These are phyloP conservation scores for Acholoe squamosa DNA, from an alignment of 2,888 invertebrate species.

Conservation along the genomic window DNA sequence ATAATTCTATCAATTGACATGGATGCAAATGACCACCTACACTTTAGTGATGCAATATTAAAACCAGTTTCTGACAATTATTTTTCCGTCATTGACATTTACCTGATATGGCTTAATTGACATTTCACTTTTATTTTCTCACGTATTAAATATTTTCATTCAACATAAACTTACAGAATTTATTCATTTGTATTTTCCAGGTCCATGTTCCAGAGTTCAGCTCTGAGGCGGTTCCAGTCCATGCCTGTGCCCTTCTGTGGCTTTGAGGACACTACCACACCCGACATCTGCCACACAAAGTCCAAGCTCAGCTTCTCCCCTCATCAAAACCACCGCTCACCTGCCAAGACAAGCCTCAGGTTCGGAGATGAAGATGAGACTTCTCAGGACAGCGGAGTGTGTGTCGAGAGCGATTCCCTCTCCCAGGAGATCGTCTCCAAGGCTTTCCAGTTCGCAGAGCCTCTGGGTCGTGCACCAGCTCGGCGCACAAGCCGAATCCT, in stretches of 20 bases:
- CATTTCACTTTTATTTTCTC: not conserved
- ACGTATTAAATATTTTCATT: no score
- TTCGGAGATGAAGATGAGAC: conserved; percentile 66
- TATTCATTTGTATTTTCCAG: not conserved
- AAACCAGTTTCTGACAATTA: no score
- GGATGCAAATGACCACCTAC: no score
- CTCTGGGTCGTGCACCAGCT: conserved; percentile 74
- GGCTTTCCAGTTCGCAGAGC: conserved; percentile 74
- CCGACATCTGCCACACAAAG: conserved; percentile 19
- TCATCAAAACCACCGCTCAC: not conserved
- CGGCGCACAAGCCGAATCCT: conserved; percentile 69
- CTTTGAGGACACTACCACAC: conserved; percentile 10
- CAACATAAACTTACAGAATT: no score
- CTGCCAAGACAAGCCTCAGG: not conserved
- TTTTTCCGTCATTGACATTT: no score
- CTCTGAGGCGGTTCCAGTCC: conserved; percentile 60
- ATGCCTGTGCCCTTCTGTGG: conserved; percentile 58
- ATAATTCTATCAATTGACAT: no score
- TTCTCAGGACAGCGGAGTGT: conserved; percentile 81
- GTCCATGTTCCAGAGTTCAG: conserved; percentile 58
- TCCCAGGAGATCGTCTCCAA: not conserved
- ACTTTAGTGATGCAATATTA: no score
- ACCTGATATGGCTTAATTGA: no score
- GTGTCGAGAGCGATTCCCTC: conserved; percentile 70
- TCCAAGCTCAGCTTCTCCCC: conserved; percentile 42